A percentile compares a stretch with the other conserved stretches of the same genome.
These are phyloP conservation scores for Frieseomelitta varia DNA, from an alignment of 1,140 invertebrate genomes.

Conservation along the genomic window DNA sequence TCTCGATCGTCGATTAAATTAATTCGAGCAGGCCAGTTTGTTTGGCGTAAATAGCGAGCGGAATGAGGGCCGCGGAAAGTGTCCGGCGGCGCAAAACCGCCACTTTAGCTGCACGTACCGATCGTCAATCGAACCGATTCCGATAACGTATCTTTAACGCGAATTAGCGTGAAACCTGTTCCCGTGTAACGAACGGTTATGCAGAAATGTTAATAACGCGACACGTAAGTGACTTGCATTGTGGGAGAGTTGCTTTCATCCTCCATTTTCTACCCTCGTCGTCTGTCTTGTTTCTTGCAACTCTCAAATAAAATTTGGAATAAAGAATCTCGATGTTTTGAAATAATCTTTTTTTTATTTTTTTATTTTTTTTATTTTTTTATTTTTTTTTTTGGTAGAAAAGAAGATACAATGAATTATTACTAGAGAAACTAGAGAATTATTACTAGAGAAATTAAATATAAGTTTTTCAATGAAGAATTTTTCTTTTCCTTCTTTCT, in stretches of 20 bases:
- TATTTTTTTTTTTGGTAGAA: background rate
- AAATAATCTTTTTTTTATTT: background rate
- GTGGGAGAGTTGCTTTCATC: too few species aligned
- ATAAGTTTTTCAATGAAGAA: too few species aligned
- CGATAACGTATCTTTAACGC: slow-evolving; percentile 44
- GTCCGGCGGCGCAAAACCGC: background rate
- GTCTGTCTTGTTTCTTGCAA: background rate
- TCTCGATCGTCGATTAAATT: slow-evolving; percentile 26
- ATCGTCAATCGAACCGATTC: slow-evolving; percentile 20
- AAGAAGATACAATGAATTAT: too few species aligned
- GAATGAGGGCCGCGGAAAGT: background rate
- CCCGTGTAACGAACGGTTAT: slow-evolving; percentile 23
- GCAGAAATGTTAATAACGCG: slow-evolving; percentile 29
- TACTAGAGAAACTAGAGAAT: too few species aligned
- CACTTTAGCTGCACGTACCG: slow-evolving; percentile 19
- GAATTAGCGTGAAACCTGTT: slow-evolving; percentile 49
- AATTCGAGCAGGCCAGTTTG: slow-evolving; percentile 11
- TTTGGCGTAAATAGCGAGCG: slow-evolving; percentile 20
- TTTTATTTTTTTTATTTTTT: too few species aligned
- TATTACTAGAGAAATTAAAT: too few species aligned
- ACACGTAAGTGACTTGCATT: background rate
- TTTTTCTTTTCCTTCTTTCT: too few species aligned
- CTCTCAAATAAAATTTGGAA: background rate
- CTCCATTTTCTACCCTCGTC: background rate
- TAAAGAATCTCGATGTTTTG: background rate